Percentiles rank a stretch among this genome's conserved stretches.
Conservation (phyloP, 1,140 invertebrate species). For the Aphidius ervi region DNA sequence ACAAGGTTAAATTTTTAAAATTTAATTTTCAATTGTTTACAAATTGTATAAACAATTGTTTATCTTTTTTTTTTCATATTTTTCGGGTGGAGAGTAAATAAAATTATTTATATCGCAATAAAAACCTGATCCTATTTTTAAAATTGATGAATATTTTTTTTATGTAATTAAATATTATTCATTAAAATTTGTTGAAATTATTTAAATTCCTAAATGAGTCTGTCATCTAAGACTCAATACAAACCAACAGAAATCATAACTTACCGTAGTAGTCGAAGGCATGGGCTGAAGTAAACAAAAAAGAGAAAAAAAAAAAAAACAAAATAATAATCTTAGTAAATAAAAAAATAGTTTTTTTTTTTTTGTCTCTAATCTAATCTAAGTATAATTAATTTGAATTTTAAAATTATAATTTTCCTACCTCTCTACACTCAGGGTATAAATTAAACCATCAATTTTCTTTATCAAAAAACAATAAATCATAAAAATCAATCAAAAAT, state of each 20-base stretch:
- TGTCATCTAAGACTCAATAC: constrained; percentile 17
- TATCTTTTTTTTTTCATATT: constrained; percentile 10
- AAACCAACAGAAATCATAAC: constrained; percentile 73
- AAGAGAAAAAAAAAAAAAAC: constrained; percentile 69
- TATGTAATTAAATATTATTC: too few relatives aligned
- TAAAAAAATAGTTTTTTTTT: constrained; percentile 44
- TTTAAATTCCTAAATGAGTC: too few relatives aligned
- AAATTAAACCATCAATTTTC: constrained; percentile 13
- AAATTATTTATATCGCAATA: constrained; percentile 17
- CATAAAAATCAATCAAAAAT: too few relatives aligned
- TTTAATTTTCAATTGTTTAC: too few relatives aligned
- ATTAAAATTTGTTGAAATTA: too few relatives aligned
- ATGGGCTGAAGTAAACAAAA: constrained; percentile 73
- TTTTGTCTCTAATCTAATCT: constrained; percentile 11
- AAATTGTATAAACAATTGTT: constrained; percentile 24
- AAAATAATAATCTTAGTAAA: too few relatives aligned
- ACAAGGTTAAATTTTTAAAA: too few relatives aligned
- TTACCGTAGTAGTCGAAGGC: constrained; percentile 99
- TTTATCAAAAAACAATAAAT: neutral
- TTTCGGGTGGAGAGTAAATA: constrained; percentile 41
- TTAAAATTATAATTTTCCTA: constrained; percentile 27
- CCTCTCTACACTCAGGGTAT: constrained; percentile 46
- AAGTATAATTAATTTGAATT: neutral
- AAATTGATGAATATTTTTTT: neutral
- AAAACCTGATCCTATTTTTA: constrained; percentile 13